phyloP scores from a whole-genome alignment of 2,797 vertebrate species.

The Tachyglossus aculeatus region DNA sequence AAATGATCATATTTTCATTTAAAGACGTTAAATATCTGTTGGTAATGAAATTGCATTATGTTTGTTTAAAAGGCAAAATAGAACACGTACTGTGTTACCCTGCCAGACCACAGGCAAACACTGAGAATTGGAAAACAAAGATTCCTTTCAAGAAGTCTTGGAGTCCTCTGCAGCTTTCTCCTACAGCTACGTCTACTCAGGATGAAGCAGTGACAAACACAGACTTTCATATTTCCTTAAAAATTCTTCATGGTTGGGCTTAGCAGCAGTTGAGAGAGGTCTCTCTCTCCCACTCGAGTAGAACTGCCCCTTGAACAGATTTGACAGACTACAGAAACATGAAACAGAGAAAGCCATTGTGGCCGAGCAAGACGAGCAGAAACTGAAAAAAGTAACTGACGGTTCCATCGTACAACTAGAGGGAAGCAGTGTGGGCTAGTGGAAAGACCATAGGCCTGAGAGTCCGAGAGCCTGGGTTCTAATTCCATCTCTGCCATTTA shows the following conservation, averaged over 20 bases:
- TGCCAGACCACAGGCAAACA: slow-evolving; percentile 25
- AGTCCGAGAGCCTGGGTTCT: no score
- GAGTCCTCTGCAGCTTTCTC: slow-evolving; percentile 30
- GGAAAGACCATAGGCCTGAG: no score
- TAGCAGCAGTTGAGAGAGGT: slow-evolving; percentile 4
- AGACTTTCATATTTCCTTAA: neutral
- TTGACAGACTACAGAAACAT: neutral
- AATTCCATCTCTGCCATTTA: no score
- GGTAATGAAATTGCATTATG: no score
- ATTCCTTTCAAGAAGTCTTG: slow-evolving; percentile 33
- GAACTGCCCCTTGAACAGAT: neutral
- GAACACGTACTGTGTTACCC: neutral
- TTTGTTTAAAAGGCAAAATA: no score
- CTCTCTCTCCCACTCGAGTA: neutral
- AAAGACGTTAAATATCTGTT: no score
- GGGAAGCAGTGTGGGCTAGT: no score
- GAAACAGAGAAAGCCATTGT: neutral
- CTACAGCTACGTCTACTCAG: neutral
- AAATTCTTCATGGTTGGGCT: slow-evolving; percentile 5
- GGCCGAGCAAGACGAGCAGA: neutral
- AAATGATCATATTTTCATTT: no score
- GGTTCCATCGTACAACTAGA: no score
- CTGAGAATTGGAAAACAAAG: slow-evolving; percentile 37
- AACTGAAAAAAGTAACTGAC: no score
- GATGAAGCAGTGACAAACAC: slow-evolving; percentile 7